phyloP scores from a whole-genome alignment of 2,888 invertebrate species.

The Malachius bipustulatus region DNA sequence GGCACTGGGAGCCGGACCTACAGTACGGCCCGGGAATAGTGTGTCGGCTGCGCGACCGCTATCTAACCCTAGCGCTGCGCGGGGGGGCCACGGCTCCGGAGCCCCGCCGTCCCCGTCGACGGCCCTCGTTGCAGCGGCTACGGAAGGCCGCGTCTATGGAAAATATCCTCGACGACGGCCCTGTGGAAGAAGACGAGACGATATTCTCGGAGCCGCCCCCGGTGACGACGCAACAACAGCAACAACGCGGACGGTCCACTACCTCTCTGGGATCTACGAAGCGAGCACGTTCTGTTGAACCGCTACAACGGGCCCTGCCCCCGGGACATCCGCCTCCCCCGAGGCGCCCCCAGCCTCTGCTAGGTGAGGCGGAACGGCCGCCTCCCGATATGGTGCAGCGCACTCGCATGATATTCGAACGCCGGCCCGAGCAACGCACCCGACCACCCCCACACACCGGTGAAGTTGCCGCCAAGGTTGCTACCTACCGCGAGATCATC shows the following conservation, averaged over 20 bases:
- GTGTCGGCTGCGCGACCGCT: constrained; percentile 74
- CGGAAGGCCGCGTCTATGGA: constrained; percentile 76
- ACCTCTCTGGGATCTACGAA: constrained; percentile 44
- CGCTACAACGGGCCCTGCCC: constrained; percentile 51
- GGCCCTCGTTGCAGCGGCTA: constrained; percentile 55
- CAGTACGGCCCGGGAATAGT: constrained; percentile 89
- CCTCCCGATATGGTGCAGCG: constrained; percentile 83
- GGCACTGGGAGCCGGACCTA: constrained; percentile 50
- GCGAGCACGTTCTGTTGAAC: constrained; percentile 77
- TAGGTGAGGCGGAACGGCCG: constrained; percentile 68
- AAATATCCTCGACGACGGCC: constrained; percentile 64
- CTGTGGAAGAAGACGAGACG: constrained; percentile 26
- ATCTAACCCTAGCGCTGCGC: constrained; percentile 73
- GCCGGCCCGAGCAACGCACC: constrained; percentile 44
- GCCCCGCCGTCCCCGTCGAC: too few relatives aligned
- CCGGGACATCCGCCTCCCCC: constrained; percentile 44
- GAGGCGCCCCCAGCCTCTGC: constrained; percentile 49
- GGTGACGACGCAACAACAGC: constrained; percentile 22
- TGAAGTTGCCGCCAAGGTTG: constrained; percentile 53
- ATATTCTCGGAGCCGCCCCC: constrained; percentile 15
- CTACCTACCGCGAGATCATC: constrained; percentile 50
- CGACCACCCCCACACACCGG: constrained; percentile 43
- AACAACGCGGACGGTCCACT: constrained; percentile 34
- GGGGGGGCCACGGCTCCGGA: constrained; percentile 45
- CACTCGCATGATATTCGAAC: constrained; percentile 74